phyloP scores from a whole-genome alignment of 2,797 vertebrate genomes.

The Hapalemur alaotrensis region DNA sequence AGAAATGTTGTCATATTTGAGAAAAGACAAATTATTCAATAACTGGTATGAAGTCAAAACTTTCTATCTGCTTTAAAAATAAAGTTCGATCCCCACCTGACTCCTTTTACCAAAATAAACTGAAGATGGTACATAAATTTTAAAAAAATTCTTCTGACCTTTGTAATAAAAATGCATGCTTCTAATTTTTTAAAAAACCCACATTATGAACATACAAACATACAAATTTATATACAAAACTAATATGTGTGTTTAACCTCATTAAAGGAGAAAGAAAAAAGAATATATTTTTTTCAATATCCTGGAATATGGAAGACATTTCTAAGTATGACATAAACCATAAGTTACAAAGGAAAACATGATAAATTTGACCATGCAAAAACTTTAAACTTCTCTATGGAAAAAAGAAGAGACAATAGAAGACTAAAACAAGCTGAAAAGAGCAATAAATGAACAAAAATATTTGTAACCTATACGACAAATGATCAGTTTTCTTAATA shows the following conservation, averaged over 20 bases:
- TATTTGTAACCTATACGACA: conserved; percentile 18
- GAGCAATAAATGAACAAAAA: conserved; percentile 22
- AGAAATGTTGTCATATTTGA: conserved; percentile 25
- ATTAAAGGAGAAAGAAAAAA: conserved; percentile 34
- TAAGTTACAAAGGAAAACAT: conserved; percentile 38
- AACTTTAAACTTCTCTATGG: background rate
- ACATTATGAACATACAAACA: background rate
- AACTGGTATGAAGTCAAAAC: background rate
- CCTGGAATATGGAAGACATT: background rate
- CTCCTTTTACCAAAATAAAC: conserved; percentile 29
- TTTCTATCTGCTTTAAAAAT: conserved; percentile 9
- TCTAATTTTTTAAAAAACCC: background rate
- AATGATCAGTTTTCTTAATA: background rate
- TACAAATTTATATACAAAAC: background rate
- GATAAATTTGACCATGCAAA: background rate
- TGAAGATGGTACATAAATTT: background rate
- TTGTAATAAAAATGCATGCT: background rate
- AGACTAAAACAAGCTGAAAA: conserved; percentile 18
- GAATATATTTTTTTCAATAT: conserved; percentile 4
- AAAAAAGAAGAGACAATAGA: background rate
- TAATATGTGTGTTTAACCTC: background rate
- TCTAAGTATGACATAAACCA: background rate
- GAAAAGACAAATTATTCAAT: conserved; percentile 44
- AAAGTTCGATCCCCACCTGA: background rate
- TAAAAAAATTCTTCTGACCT: background rate